phyloP scores from a whole-genome alignment of 2,888 invertebrate species.

The Xanthorhoe spadicearia region DNA sequence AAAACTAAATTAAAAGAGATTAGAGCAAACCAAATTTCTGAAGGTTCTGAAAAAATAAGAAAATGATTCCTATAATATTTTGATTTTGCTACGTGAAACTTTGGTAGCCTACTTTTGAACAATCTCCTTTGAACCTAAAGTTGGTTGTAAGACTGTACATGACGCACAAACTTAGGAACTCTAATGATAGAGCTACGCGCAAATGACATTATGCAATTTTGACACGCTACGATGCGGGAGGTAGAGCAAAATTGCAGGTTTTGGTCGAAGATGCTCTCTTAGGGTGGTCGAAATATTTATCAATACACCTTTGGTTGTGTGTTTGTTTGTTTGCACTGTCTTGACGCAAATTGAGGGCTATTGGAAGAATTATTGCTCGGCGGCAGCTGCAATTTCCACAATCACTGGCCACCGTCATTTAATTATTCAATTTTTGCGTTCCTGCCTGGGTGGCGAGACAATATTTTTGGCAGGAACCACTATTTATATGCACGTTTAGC shows the following conservation, averaged over 20 bases:
- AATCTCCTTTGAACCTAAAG: no score
- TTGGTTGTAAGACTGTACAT: neutral
- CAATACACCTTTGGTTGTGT: conserved; percentile 63
- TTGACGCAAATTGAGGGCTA: conserved; percentile 69
- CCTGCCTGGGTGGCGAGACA: conserved; percentile 38
- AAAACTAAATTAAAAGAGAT: no score
- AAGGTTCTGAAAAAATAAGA: no score
- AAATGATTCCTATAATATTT: no score
- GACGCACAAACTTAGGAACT: neutral
- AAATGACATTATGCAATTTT: conserved; percentile 2
- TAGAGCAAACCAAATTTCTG: no score
- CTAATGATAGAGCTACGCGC: neutral
- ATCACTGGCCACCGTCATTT: conserved; percentile 54
- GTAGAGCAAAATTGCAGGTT: conserved; percentile 10
- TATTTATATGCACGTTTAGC: conserved; percentile 31
- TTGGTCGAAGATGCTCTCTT: conserved; percentile 21
- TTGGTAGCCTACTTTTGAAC: no score
- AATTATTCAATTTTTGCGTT: conserved; percentile 53
- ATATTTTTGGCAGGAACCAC: conserved; percentile 36
- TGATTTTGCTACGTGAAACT: no score
- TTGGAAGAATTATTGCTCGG: conserved; percentile 71
- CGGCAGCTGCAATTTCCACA: conserved; percentile 68
- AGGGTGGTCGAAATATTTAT: conserved; percentile 70
- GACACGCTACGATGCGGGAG: conserved; percentile 4
- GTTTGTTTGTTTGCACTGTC: conserved; percentile 74